Evolutionary conservation across 2,113 vertebrate genomes (phyloP).

Genomic region (Heterocephalus glaber): DNA sequence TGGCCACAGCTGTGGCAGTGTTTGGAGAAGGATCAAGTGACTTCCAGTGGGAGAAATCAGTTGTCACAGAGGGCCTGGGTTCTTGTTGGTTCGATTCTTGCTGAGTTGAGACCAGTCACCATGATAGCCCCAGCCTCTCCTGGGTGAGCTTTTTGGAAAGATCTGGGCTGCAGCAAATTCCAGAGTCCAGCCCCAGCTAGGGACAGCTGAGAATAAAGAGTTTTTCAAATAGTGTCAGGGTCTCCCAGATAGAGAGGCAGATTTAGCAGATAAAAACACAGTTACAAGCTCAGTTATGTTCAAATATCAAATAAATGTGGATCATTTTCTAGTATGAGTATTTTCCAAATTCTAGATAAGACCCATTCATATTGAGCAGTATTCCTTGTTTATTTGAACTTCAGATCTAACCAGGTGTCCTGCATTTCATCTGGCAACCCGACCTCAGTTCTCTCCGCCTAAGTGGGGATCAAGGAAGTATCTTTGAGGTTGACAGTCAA

Average conservation of each 20-base stretch:
- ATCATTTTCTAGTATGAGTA: background rate
- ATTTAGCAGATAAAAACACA: background rate
- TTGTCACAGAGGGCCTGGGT: background rate
- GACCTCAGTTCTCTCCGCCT: background rate
- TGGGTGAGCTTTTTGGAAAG: background rate
- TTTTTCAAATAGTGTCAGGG: background rate
- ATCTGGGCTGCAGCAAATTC: too few species aligned
- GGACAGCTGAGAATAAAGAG: background rate
- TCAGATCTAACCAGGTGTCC: too few species aligned
- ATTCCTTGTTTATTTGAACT: background rate
- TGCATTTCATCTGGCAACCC: background rate
- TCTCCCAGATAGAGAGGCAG: background rate
- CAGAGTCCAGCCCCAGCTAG: background rate
- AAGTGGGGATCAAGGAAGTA: background rate
- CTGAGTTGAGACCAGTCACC: background rate
- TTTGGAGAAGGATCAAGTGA: background rate
- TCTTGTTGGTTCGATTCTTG: background rate
- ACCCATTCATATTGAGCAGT: too few species aligned
- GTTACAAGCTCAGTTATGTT: background rate
- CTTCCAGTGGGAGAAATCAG: background rate
- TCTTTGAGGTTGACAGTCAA: background rate
- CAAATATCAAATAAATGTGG: background rate
- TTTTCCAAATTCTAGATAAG: background rate
- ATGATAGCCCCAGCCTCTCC: background rate
- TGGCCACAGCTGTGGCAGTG: background rate